Base-by-base conservation (phyloP, 2,797 vertebrate genomes). In the Scyliorhinus canicula region DNA sequence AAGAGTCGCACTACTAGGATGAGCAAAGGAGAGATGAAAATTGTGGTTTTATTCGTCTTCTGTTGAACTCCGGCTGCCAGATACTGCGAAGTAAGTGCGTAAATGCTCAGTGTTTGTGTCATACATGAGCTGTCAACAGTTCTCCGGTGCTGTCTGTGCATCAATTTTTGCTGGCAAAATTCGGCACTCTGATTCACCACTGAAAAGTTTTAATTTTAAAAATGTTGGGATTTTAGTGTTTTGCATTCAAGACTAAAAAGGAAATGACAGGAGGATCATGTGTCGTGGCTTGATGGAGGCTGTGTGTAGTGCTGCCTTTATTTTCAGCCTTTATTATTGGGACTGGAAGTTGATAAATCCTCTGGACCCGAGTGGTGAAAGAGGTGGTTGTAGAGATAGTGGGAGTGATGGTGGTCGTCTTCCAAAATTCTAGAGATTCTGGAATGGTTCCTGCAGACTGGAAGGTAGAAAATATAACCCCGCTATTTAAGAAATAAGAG, bases 61-160 rank as follows among this genome's bases (percentile, higher is more conserved):
- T 88, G 28, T 57, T 88, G 52, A 88, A 57, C 31, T 57, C n/a
- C 40, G 57, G 55, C 57, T 90, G 86, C 86, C 86, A 24, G 35
- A n/a, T 40, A 19, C 55, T 40, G 77, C 44, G 77, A 90, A 63
- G 57, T 90, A 40, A 63, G 16, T 90, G 86, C 57, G 35, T 6
- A 60, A 12, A n/a, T 90, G 55, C 19, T 16, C 40, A 91, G 28
- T 91, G n/a, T 63, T 63, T 91, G 57, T 63, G 57, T n/a, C 16
- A 63, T n/a, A 35, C 55, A 40, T 63, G 57, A 63, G n/a, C 35
- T 60, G 35, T n/a, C 52, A 57, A 28, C 31, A 12, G 35, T 60
- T 63, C 88, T 63, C 88, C 40, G 88, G 88, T 91, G 88, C 57
- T 60, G 19, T 91, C 88, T 91, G 88, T 91, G 88, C 55, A 40